These are phyloP conservation scores for Thinocorus orbignyianus DNA, from an alignment of 2,113 vertebrate genomes.

Conservation along the genomic window DNA sequence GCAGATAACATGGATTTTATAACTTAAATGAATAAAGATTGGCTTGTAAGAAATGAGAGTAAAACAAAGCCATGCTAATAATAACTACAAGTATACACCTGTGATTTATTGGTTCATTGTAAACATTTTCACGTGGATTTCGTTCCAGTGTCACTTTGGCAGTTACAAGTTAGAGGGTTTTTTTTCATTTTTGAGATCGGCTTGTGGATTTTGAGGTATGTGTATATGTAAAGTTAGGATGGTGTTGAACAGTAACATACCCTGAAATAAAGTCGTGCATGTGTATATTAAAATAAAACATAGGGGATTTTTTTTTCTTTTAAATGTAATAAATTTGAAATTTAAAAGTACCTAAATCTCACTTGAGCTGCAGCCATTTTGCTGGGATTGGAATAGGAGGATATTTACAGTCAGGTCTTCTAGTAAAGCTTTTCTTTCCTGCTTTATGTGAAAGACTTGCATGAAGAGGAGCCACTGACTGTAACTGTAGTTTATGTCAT, in stretches of 20 bases:
- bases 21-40: slow-evolving; percentile 8
- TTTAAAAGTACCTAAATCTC: not conserved
- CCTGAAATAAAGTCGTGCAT: not conserved
- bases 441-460: not conserved
- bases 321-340: not conserved
- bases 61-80: slow-evolving; percentile 16
- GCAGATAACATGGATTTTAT: slow-evolving; percentile 12
- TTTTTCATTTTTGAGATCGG: not conserved
- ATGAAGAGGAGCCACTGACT: not conserved
- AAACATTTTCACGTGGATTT: slow-evolving; percentile 61
- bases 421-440: not conserved
- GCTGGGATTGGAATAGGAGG: not conserved
- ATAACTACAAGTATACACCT: slow-evolving; percentile 21
- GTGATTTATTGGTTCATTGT: slow-evolving; percentile 32
- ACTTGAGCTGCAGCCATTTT: not conserved
- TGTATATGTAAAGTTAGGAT: not conserved
- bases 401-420: not conserved
- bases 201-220: not conserved
- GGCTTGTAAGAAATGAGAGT: slow-evolving; percentile 13
- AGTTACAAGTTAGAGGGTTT: not conserved
- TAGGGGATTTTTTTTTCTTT: not conserved
- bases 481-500: not conserved
- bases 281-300: not conserved
- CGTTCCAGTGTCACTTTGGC: slow-evolving; percentile 19
- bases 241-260: not conserved